These are phyloP conservation scores for Nephrocerus scutellatus DNA, from an alignment of 2,888 invertebrate genomes.

Conservation along the genomic window DNA sequence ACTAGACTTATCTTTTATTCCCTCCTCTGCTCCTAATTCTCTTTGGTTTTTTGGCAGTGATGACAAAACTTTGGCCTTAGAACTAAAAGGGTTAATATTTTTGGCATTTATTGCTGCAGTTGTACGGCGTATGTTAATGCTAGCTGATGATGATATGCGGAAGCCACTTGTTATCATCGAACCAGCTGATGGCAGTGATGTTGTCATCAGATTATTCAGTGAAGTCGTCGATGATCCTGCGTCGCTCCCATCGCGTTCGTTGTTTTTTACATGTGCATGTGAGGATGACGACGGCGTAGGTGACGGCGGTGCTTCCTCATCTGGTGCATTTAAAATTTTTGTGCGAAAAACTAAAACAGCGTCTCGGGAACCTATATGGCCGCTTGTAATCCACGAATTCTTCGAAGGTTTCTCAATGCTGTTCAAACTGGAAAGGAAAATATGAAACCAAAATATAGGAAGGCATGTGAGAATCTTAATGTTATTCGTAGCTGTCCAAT, in stretches of 20 bases:
- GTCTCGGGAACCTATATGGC: conserved; percentile 56
- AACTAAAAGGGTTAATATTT: conserved; percentile 16
- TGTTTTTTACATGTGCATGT: no score
- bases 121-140: no score
- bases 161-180: no score
- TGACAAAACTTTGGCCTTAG: conserved; percentile 24
- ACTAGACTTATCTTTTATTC: no score
- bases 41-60: conserved; percentile 26
- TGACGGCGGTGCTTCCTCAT: conserved; percentile 26
- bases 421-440: conserved; percentile 19
- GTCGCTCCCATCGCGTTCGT: conserved; percentile 3
- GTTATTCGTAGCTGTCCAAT: no score
- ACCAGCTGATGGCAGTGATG: conserved; percentile 14
- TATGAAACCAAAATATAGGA: no score
- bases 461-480: no score
- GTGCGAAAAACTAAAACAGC: conserved; percentile 63
- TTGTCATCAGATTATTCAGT: conserved; percentile 17
- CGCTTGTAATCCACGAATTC: conserved; percentile 53
- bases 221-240: conserved; percentile 13
- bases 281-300: no score
- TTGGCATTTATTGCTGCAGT: conserved; percentile 17
- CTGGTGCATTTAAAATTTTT: conserved; percentile 47
- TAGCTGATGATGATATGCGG: no score
- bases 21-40: no score
- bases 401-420: conserved; percentile 23